Evolutionary conservation across 2,113 vertebrate species (phyloP), one percentile per base, ranked within the genome.

Genomic region (Grus americana): DNA sequence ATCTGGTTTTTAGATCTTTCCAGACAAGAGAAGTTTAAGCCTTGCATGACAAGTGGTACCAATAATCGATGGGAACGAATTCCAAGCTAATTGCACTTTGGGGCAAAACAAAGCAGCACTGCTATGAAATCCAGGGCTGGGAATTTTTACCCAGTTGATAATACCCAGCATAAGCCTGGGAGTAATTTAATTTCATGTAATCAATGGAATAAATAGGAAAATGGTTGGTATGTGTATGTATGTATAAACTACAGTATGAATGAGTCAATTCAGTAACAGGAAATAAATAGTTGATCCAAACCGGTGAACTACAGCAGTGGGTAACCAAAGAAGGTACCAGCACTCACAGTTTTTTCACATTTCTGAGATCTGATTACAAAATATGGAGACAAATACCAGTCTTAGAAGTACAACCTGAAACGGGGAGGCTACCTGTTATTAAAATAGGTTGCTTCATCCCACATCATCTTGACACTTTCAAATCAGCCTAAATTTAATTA

Each of bases 1-100:
- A 42, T 81, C 57, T 86, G 38, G 3, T 19, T 97, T 97, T 89
- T 44, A 96, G 86, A 22, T 76, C 58, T 97, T 74, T 89, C 62
- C 72, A 80, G 55, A 74, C 13, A 85, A 36, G 55, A 62, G 6
- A 59, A 14, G 2, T 66, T 95, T 58, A 94, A 95, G 59, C 50
- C 74, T 76, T 93, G 34, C 79, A 34, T 90, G 92, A 79, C 72
- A 96, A 96, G 49, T 86, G 44, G 57, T 66, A 90, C 14, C 38
- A 79, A 15, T 54, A 84, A 50, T 93, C 5, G 1, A 30, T 82
- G 62, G 27, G 49, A 94, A 95, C 38, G 38, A 94, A 82, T 47
- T 87, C 54, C 88, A 92, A 88, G 70, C 82, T 73, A 46, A 79
- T 79, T 93, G 42, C 12, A 47, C 5, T 9, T 26, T 96, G 63